Base-by-base conservation (phyloP, 2,797 vertebrate species). In the Micrastur ruficollis region DNA sequence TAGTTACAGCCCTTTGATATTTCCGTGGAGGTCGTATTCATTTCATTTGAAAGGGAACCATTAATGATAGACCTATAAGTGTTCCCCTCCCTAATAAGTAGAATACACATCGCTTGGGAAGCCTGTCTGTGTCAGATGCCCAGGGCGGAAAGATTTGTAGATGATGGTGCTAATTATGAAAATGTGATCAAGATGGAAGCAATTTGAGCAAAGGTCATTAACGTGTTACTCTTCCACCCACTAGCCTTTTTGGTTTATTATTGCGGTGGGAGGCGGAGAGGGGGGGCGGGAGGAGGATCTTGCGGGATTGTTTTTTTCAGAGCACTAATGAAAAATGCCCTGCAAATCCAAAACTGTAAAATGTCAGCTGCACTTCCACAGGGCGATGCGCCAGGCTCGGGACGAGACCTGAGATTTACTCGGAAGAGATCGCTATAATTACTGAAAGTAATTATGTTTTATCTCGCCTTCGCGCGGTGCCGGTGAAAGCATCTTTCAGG, bases 151-250 rank as follows among this genome's bases (percentile, higher is more conserved):
- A 98, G 98, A 98, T 98, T 99, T 98, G 98, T 98, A 98, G 98
- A 98, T 98, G 98, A 98, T 98, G 98, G 98, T 98, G 98, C 98
- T 99, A 99, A 99, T 99, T 99, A 99, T 98, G 98, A 98, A 98
- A 99, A 98, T 98, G 98, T 75, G 97, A 98, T 97, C 98, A 98
- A 99, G 98, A 99, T 99, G 99, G 98, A 98, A 99, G 98, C 98
- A 98, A 99, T 99, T 98, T 98, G 98, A 98, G 97, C 98, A 98
- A 97, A 98, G 98, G 98, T 98, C 98, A 98, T 99, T 98, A 99
- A 98, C 97, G 98, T 98, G 98, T 98, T 98, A 97, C 97, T 98
- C 98, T 98, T 98, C 98, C 98, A 98, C 98, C 98, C 98, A 92
- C 95, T 12, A 75, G 50, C 71, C 90, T 91, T 93, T 79, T 53